These are phyloP conservation scores for Chauna torquata DNA, from an alignment of 2,113 vertebrate genomes.

Conservation along the genomic window DNA sequence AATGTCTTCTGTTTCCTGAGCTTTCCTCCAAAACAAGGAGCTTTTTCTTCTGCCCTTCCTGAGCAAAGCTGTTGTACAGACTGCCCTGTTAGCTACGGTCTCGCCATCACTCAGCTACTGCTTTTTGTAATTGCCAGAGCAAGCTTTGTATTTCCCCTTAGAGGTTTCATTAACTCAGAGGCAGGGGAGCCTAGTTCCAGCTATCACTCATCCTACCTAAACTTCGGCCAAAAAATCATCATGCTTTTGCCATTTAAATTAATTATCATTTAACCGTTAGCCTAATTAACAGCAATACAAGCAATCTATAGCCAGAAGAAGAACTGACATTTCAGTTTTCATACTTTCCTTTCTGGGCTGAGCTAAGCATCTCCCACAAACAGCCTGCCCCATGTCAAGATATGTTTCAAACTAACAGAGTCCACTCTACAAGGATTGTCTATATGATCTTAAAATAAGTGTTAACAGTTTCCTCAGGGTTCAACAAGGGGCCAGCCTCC, in stretches of 20 bases:
- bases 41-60: neutral
- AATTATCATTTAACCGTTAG: conserved; percentile 13
- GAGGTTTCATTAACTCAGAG: neutral
- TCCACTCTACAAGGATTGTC: neutral
- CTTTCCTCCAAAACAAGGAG: neutral
- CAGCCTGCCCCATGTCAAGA: neutral
- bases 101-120: neutral
- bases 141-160: neutral
- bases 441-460: neutral
- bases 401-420: neutral
- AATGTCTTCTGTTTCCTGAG: neutral
- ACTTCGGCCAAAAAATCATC: neutral
- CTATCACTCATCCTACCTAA: neutral
- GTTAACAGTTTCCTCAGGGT: neutral
- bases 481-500: neutral
- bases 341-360: neutral
- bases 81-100: neutral
- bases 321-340: neutral
- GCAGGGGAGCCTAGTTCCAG: neutral
- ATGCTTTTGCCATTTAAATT: neutral
- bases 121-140: neutral
- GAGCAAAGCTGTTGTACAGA: neutral
- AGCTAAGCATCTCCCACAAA: neutral
- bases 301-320: neutral
- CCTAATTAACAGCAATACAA: neutral